These are phyloP conservation scores for Epirrita christyi DNA, from an alignment of 2,888 invertebrate genomes.

Conservation along the genomic window DNA sequence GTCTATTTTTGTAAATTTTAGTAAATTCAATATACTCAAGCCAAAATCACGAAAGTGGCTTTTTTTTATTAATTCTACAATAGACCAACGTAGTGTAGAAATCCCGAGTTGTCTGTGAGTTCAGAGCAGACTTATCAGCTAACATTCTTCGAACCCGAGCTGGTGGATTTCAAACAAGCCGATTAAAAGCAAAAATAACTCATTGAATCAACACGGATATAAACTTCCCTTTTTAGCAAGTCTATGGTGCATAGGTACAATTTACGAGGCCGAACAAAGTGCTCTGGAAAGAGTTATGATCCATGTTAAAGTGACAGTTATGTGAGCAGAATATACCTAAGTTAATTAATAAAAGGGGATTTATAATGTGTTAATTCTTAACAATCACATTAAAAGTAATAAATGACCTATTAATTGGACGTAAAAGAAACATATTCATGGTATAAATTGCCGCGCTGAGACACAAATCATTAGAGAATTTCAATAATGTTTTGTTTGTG, in stretches of 20 bases:
- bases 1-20: too few relatives aligned
- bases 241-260: conserved; percentile 46
- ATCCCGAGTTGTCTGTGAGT: too few relatives aligned
- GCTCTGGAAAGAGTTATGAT: conserved; percentile 66
- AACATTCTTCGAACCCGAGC: too few relatives aligned
- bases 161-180: neutral
- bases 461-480: neutral
- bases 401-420: conserved; percentile 39
- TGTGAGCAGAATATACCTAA: conserved; percentile 66
- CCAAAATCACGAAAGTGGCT: too few relatives aligned
- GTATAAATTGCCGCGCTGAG: conserved; percentile 35
- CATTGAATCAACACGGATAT: conserved; percentile 27
- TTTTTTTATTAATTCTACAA: too few relatives aligned
- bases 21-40: too few relatives aligned
- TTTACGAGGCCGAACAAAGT: conserved; percentile 23
- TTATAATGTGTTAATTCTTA: conserved; percentile 55
- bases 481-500: neutral
- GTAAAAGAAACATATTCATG: conserved; percentile 44
- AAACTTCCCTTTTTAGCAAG: conserved; percentile 43
- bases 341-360: conserved; percentile 72
- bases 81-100: too few relatives aligned
- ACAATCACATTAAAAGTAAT: conserved; percentile 33
- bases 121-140: too few relatives aligned
- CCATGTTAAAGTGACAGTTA: conserved; percentile 74
- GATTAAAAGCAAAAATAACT: conserved; percentile 18